Base-by-base conservation (phyloP, 2,888 invertebrate species). In the Dolichopus griseipennis region DNA sequence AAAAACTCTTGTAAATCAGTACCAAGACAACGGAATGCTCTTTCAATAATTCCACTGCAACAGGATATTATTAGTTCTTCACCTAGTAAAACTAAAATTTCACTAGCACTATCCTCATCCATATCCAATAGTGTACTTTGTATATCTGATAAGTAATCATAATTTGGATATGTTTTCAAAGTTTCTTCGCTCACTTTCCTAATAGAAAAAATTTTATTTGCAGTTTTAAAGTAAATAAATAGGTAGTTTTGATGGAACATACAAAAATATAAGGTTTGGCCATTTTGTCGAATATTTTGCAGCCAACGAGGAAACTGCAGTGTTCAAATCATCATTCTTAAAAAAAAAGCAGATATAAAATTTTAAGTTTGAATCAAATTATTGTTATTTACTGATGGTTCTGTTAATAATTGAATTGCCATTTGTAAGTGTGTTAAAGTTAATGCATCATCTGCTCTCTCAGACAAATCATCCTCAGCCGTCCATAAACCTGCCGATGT, bases 1-100 rank as follows among this genome's bases (percentile, higher is more conserved):
- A 95, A 84, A 80, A 95, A 94, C 78, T 93, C 92, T 75, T 89
- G 88, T 75, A 94, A 84, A 82, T 93, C 90, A 68, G 91, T 91
- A 72, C 94, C 95, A 75, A 94, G 85, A 78, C 93, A 92, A 76
- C 88, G 87, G 77, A 93, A 91, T 7, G 93, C 93, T 72, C 92
- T 84, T 76, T 92, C 91, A 70, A 91, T 84, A 69, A 88, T 87
- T 72, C 90, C 90, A 68, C 88, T 86, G 76, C 90, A 89, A 63
- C 90, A 88, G 61, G 88, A 87, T 74, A 85, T 83, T 74, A 93
- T 90, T 79, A 93, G 83, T 82, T 91, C 88, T 79, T 90, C 90
- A 9, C 93, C 93, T 76, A 93, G 83, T 77, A 87, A 84, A 72
- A 90, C 90, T 79, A 93, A 84, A 77, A 92, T 81, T 70, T 87